phyloP scores from a whole-genome alignment of 2,797 vertebrate genomes.

The Aplochiton taeniatus region DNA sequence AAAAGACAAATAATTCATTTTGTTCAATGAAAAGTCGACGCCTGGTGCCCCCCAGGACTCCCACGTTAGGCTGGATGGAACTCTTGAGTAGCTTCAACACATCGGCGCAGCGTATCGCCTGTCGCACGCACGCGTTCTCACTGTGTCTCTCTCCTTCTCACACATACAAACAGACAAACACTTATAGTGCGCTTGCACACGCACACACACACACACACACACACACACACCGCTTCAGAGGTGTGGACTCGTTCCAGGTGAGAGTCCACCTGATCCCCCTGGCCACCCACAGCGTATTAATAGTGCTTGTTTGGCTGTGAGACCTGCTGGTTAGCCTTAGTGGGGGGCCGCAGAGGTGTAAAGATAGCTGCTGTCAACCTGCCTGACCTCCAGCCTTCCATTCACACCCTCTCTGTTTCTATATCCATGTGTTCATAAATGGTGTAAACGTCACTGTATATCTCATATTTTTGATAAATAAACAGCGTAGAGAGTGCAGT shows the following conservation, averaged over 20 bases:
- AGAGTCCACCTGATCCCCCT: constrained; percentile 76
- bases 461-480: no score
- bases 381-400: constrained; percentile 64
- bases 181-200: background rate
- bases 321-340: constrained; percentile 58
- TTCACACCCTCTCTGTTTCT: constrained; percentile 24
- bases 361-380: constrained; percentile 68
- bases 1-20: no score
- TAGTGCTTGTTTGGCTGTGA: constrained; percentile 68
- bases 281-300: constrained; percentile 81
- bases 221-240: constrained; percentile 41
- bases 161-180: constrained; percentile 4
- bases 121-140: background rate
- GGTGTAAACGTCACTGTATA: no score
- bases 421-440: no score
- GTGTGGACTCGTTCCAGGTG: constrained; percentile 56
- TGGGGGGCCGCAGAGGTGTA: constrained; percentile 53
- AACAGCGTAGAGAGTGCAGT: no score
- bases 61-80: constrained; percentile 1
- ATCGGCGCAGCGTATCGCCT: constrained; percentile 28
- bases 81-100: constrained; percentile 15
- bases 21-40: no score
- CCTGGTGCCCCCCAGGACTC: no score
- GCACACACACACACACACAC: constrained; percentile 6
- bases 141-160: background rate